These are phyloP conservation scores for Pteronotus mesoamericanus DNA, from an alignment of 2,797 vertebrate species.

Conservation along the genomic window DNA sequence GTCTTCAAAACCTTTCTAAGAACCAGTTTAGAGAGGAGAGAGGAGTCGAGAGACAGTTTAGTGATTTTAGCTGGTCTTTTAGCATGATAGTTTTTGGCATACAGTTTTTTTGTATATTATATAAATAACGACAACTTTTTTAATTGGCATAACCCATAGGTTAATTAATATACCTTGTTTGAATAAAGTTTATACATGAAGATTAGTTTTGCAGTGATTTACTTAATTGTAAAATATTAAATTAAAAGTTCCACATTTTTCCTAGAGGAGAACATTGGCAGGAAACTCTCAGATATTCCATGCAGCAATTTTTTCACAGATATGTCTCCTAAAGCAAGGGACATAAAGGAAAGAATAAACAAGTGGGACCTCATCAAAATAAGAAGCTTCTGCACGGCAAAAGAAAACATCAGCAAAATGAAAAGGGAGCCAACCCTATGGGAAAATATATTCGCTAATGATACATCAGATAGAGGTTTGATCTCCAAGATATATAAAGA, in stretches of 20 bases:
- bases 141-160: neutral
- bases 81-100: neutral
- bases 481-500: no score
- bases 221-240: neutral
- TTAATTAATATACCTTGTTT: neutral
- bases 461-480: no score
- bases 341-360: no score
- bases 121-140: neutral
- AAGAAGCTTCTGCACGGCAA: no score
- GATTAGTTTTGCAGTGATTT: neutral
- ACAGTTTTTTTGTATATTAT: neutral
- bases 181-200: neutral
- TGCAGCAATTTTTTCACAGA: no score
- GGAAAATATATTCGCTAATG: no score
- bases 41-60: neutral
- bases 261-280: no score
- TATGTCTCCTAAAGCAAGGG: no score
- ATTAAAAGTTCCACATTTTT: neutral
- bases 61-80: neutral
- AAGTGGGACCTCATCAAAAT: no score
- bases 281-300: no score
- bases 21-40: neutral
- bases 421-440: no score
- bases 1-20: neutral
- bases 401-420: no score